Evolutionary conservation across 2,797 vertebrate genomes (phyloP), one percentile per base, ranked within the genome.

Genomic region (Sebastes reedi): DNA sequence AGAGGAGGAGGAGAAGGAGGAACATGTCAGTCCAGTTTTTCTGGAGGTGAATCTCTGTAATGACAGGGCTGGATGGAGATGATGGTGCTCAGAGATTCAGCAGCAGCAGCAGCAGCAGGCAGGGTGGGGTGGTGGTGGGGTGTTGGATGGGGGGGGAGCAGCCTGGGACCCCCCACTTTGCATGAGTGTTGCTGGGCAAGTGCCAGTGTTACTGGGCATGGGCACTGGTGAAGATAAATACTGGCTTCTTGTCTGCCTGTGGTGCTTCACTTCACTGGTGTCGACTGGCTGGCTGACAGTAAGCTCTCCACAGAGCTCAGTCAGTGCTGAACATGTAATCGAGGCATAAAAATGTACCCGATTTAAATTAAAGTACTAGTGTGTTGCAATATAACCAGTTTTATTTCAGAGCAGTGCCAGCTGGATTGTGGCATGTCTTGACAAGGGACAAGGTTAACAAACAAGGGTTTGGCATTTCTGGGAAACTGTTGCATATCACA

Each of bases 161-260:
- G 82, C 59, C 25, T 46, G 70, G 69, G 90, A 88, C 85, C 90
- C 89, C 91, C 86, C 70, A 71, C 86, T 88, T 78, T 88, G 86
- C 70, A 52, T 70, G 82, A 87, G 92, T 87, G 91, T 90, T 91
- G 75, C 88, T 93, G 94, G 91, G 84, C 72, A 83, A 55, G 64
- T 59, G 90, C 92, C 93, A 91, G 86, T 66, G 69, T 88, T 70
- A 82, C 90, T 85, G 89, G 89, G 88, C 84, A 88, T 66, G 75
- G 65, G 66, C 69, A 68, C 60, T 76, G 83, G 87, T 87, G 89
- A 68, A 78, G 78, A 91, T 87, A 91, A 93, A 94, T 22, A 89
- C 80, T 86, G 89, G 89, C 88, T 67, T 42, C 20, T 25, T 9
- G 85, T 85, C 89, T 68, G 85, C 67, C 60, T 87, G 87, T 75